Percentiles rank a stretch among this genome's conserved stretches.
These are phyloP conservation scores for Syngnathoides biaculeatus DNA, from an alignment of 2,113 vertebrate species.

Conservation along the genomic window DNA sequence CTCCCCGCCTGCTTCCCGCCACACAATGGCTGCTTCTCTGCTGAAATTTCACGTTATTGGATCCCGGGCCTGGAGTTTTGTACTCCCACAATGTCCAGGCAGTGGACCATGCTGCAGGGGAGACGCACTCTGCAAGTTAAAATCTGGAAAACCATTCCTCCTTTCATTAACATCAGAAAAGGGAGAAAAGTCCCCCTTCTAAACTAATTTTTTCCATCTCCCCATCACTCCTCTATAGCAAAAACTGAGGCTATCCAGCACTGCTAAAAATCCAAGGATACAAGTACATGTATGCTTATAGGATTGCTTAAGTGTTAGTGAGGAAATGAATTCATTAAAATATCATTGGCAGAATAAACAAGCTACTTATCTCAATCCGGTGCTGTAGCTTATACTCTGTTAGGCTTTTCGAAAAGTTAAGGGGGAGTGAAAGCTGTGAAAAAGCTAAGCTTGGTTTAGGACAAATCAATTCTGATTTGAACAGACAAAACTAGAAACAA, in stretches of 20 bases:
- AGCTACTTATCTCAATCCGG: slow-evolving; percentile 70
- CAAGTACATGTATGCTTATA: slow-evolving; percentile 7
- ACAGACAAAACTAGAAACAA: slow-evolving; percentile 1
- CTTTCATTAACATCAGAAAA: slow-evolving; percentile 80
- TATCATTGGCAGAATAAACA: slow-evolving; percentile 69
- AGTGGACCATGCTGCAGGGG: slow-evolving; percentile 78
- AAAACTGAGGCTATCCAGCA: slow-evolving; percentile 67
- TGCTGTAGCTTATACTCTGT: slow-evolving; percentile 63
- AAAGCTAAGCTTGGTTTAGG: slow-evolving; percentile 26
- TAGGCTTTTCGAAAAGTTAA: slow-evolving; percentile 43
- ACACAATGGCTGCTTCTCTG: slow-evolving; percentile 79
- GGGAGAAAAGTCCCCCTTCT: slow-evolving; percentile 62
- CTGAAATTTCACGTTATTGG: slow-evolving; percentile 82
- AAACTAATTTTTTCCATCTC: slow-evolving; percentile 27
- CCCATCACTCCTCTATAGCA: slow-evolving; percentile 58
- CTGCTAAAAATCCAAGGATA: slow-evolving; percentile 31
- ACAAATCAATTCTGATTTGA: background rate
- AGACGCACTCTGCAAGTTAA: slow-evolving; percentile 81
- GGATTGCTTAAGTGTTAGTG: slow-evolving; percentile 27
- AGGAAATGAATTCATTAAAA: slow-evolving; percentile 46
- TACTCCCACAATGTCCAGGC: slow-evolving; percentile 79
- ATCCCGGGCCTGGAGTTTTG: slow-evolving; percentile 77
- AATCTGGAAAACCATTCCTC: slow-evolving; percentile 76
- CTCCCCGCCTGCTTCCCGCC: slow-evolving; percentile 64
- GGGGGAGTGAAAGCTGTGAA: slow-evolving; percentile 6